Base-by-base conservation (phyloP, 2,888 invertebrate genomes). In the Unio delphinus region DNA sequence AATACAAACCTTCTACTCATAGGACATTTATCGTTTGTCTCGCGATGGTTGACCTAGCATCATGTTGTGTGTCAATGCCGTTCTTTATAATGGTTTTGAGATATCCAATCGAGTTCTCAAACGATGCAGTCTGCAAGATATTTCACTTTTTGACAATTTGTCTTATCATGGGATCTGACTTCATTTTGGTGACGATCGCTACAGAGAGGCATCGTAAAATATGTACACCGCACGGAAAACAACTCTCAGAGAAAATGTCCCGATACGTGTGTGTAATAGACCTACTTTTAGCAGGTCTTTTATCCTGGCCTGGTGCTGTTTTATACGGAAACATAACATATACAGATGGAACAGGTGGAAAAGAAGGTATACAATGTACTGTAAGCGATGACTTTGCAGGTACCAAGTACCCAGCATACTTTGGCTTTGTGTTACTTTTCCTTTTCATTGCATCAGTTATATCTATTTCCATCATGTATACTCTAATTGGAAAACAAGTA, bases 191-290 rank as follows among this genome's bases (percentile, higher is more conserved):
- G 6, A 72, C 76, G 6, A 78, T 81, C 57, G 76, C 79, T 15
- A 61, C 74, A 28, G 80, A 81, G 11, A 77, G 84, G 18, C 84
- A 79, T 70, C 66, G 78, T 61, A 83, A 83, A 58, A 77, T 86
- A 28, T 82, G 84, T 64, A 73, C 70, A 18, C 84, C 83, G 7
- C 70, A 81, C 8, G 75, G 77, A 17, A 66, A 67, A 30, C 84
- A 84, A 67, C 75, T 84, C 55, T 64, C 76, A 4, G 64, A 71
- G 4, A 62, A 65, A 18, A 64, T 74, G 34, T 77, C 79, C 8
- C 80, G 82, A 57, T 6, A 69, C 1, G 23, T 61, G 4, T 75
- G 76, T 59, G 4, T 63, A 0, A 7, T 73, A 11, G 73, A 75
- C 3, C 45, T 72, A 4, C 60, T 59, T 11, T 61, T 73, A 11